Conservation (phyloP, 2,113 vertebrate species). For the Zeus faber region DNA sequence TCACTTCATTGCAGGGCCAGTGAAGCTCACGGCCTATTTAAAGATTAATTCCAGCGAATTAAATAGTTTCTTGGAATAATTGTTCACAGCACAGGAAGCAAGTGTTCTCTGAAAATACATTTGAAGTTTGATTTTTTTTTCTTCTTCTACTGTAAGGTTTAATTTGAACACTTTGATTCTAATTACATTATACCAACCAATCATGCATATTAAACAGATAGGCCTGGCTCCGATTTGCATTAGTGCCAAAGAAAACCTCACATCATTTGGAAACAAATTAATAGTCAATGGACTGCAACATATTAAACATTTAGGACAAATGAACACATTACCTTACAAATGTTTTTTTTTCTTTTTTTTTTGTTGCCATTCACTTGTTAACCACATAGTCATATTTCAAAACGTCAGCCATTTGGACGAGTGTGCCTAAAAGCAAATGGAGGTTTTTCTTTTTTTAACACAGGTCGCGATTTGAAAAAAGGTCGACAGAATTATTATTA, state of each 20-base stretch:
- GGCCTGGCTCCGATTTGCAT: slow-evolving; percentile 69
- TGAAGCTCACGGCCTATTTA: neutral
- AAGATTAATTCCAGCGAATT: slow-evolving; percentile 75
- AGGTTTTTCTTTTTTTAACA: too few species aligned
- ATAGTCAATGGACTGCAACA: slow-evolving; percentile 77
- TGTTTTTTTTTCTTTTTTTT: slow-evolving; percentile 35
- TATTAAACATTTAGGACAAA: slow-evolving; percentile 71
- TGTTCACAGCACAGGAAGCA: slow-evolving; percentile 70
- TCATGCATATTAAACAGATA: slow-evolving; percentile 77
- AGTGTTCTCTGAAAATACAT: slow-evolving; percentile 76
- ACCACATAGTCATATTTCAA: too few species aligned
- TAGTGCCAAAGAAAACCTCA: slow-evolving; percentile 61
- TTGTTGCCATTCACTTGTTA: slow-evolving; percentile 48
- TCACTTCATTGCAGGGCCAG: too few species aligned
- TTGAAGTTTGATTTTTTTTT: slow-evolving; percentile 75
- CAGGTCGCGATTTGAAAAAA: too few species aligned
- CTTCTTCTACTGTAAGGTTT: slow-evolving; percentile 68
- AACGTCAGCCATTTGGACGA: too few species aligned
- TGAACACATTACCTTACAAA: slow-evolving; percentile 61
- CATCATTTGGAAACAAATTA: slow-evolving; percentile 71
- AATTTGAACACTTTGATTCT: slow-evolving; percentile 76
- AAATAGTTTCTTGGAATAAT: slow-evolving; percentile 75
- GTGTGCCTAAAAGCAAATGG: too few species aligned
- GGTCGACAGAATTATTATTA: too few species aligned
- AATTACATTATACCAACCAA: slow-evolving; percentile 78